A percentile compares a stretch with the other conserved stretches of the same genome.
phyloP scores from a whole-genome alignment of 2,797 vertebrate genomes.

The Gymnoscopelus microlampas region DNA sequence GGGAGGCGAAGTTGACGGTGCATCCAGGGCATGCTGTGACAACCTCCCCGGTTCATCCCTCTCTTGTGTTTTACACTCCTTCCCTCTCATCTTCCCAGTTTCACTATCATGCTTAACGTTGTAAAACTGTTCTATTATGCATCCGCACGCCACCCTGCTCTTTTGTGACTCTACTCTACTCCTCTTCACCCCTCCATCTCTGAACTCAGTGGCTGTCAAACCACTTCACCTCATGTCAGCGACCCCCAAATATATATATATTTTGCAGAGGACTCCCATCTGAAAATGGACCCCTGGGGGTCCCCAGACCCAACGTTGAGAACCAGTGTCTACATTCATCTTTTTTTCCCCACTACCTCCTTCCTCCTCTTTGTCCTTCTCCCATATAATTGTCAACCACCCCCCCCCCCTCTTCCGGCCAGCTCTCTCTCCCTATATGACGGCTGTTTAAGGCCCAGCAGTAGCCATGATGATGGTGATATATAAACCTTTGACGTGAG shows the following conservation, averaged over 20 bases:
- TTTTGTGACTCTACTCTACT: background rate
- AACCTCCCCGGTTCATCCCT: conserved; percentile 47
- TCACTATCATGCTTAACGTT: no score
- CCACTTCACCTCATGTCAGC: no score
- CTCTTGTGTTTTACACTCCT: conserved; percentile 15
- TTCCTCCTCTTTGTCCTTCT: background rate
- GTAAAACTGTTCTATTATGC: conserved; percentile 13
- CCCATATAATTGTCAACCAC: conserved; percentile 11
- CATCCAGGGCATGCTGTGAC: conserved; percentile 65
- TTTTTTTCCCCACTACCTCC: conserved; percentile 24
- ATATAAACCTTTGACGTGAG: conserved; percentile 39
- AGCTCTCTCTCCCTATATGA: conserved; percentile 37
- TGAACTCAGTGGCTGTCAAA: background rate
- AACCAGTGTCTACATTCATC: background rate
- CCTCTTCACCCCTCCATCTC: conserved; percentile 12
- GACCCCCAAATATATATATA: no score
- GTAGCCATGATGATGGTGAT: conserved; percentile 52
- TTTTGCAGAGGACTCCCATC: no score
- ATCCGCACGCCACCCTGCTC: background rate
- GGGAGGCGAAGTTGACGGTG: conserved; percentile 56
- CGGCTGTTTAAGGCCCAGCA: conserved; percentile 17
- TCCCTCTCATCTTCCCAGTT: background rate
- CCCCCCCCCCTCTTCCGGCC: conserved; percentile 18
- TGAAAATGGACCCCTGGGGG: no score
- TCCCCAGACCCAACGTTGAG: no score